phyloP scores from a whole-genome alignment of 2,113 vertebrate genomes.

The Ammodramus savannarum region DNA sequence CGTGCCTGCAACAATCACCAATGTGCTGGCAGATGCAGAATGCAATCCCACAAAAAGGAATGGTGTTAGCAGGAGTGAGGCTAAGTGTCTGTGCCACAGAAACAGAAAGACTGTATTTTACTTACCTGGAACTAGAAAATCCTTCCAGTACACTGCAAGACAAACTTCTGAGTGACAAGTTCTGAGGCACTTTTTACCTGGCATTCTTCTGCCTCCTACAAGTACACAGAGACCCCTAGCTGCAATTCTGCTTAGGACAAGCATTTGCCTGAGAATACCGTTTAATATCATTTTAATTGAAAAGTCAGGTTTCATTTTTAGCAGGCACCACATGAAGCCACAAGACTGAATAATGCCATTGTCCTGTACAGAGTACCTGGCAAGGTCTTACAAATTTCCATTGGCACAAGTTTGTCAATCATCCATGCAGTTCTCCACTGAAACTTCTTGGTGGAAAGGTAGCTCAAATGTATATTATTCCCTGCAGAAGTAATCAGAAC shows the following conservation, averaged over 20 bases:
- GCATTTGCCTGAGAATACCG: background rate
- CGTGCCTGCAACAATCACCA: rapidly evolving
- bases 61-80: background rate
- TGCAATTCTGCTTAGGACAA: conserved; percentile 12
- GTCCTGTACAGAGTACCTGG: background rate
- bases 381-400: background rate
- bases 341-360: background rate
- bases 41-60: background rate
- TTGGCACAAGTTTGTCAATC: background rate
- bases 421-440: background rate
- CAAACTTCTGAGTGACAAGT: background rate
- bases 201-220: background rate
- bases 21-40: background rate
- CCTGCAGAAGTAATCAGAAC: background rate
- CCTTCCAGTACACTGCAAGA: background rate
- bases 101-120: background rate
- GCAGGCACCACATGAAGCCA: background rate
- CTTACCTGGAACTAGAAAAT: background rate
- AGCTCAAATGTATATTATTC: background rate
- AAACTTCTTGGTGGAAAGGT: background rate
- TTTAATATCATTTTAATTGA: background rate
- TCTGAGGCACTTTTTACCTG: background rate
- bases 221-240: conserved; percentile 52
- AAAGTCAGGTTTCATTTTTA: background rate
- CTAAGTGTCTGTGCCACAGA: background rate